These are phyloP conservation scores for Notodonta ziczac DNA, from an alignment of 2,888 invertebrate species.

Conservation along the genomic window DNA sequence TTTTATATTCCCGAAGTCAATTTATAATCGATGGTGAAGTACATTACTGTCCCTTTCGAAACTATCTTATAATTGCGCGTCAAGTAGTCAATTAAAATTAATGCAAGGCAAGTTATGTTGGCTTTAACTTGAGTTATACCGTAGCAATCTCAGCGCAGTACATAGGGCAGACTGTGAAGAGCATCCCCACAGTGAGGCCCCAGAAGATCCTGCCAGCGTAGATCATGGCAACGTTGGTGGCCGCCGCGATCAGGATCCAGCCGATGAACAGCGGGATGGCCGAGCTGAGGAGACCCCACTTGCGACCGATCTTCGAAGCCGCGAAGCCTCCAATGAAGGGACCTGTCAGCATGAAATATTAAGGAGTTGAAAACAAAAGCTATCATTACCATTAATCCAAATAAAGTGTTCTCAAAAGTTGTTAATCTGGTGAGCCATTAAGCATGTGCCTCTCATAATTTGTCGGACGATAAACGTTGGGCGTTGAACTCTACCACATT, in stretches of 20 bases:
- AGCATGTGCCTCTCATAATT: too few relatives aligned
- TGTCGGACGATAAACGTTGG: too few relatives aligned
- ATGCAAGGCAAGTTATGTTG: too few relatives aligned
- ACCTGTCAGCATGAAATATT: constrained; percentile 69
- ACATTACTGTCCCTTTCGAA: too few relatives aligned
- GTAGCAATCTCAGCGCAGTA: constrained; percentile 94
- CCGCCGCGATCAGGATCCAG: constrained; percentile 86
- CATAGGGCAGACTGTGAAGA: constrained; percentile 90
- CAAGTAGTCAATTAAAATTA: too few relatives aligned
- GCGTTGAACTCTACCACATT: too few relatives aligned
- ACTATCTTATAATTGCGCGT: too few relatives aligned
- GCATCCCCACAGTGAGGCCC: constrained; percentile 87
- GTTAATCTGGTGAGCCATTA: too few relatives aligned
- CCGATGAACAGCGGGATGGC: constrained; percentile 87
- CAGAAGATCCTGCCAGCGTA: constrained; percentile 83
- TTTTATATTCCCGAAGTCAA: too few relatives aligned
- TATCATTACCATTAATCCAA: too few relatives aligned
- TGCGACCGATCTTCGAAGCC: constrained; percentile 88
- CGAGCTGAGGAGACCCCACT: constrained; percentile 86
- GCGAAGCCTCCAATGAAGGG: constrained; percentile 88
- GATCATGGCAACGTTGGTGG: constrained; percentile 68
- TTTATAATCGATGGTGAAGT: too few relatives aligned
- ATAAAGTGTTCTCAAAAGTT: too few relatives aligned
- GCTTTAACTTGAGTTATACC: constrained; percentile 51
- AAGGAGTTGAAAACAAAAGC: background rate